phyloP scores from a whole-genome alignment of 2,888 invertebrate species.

The Anthoptus insignis region DNA sequence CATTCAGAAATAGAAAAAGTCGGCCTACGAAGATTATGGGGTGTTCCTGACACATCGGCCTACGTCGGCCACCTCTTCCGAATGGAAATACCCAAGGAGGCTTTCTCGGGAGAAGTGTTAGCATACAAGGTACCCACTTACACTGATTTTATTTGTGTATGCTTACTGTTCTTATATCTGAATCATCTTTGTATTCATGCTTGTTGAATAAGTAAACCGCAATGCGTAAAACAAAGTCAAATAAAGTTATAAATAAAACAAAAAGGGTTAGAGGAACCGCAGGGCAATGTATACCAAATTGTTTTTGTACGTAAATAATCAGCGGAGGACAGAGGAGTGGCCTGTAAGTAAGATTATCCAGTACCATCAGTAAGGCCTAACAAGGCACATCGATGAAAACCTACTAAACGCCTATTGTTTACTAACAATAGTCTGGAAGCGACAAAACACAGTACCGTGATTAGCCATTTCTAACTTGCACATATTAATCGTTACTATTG shows the following conservation, averaged over 20 bases:
- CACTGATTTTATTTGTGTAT: conserved; percentile 17
- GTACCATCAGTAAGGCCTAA: no score
- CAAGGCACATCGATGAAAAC: no score
- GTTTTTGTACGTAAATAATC: no score
- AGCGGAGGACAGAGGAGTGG: no score
- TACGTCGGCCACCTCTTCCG: conserved; percentile 91
- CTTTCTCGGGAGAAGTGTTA: conserved; percentile 89
- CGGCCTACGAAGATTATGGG: conserved; percentile 85
- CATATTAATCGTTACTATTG: no score
- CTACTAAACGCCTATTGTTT: no score
- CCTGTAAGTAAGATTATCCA: no score
- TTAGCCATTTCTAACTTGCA: no score
- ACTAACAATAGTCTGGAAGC: no score
- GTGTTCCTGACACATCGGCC: conserved; percentile 89
- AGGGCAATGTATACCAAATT: no score
- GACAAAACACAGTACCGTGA: no score
- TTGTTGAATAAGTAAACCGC: conserved; percentile 15
- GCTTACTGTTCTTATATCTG: neutral
- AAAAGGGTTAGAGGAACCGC: neutral
- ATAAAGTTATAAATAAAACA: neutral
- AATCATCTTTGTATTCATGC: conserved; percentile 14
- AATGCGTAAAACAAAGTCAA: conserved; percentile 15
- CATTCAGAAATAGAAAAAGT: conserved; percentile 81
- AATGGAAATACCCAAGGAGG: conserved; percentile 90
- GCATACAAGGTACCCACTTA: conserved; percentile 89